phyloP scores from a whole-genome alignment of 2,888 invertebrate genomes.

The Drosophila emarginata region DNA sequence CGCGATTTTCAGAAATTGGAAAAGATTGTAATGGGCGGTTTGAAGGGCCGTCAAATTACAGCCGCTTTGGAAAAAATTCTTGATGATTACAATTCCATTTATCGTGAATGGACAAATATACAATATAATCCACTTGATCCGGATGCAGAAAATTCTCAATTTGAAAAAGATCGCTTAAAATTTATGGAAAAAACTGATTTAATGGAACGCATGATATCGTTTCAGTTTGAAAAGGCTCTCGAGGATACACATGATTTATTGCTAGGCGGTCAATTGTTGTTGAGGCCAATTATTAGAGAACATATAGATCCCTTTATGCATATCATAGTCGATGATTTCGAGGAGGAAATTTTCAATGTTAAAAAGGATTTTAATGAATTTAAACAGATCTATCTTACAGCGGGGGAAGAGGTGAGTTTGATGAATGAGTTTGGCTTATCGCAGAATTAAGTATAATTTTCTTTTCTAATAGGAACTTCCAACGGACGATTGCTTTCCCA shows the following conservation, averaged over 20 bases:
- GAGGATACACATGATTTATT: conserved; percentile 90
- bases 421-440: too few species aligned
- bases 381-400: conserved; percentile 75
- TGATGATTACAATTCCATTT: conserved; percentile 72
- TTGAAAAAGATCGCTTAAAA: conserved; percentile 85
- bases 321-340: conserved; percentile 86
- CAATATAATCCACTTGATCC: conserved; percentile 90
- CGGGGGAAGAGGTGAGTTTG: conserved; percentile 16
- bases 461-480: conserved; percentile 82
- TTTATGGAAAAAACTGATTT: conserved; percentile 87
- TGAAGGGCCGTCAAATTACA: conserved; percentile 86
- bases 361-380: conserved; percentile 86
- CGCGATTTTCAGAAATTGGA: conserved; percentile 93
- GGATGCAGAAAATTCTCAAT: conserved; percentile 86
- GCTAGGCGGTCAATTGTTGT: conserved; percentile 88
- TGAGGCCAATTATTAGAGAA: conserved; percentile 88
- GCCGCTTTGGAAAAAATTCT: conserved; percentile 83
- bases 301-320: conserved; percentile 88
- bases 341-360: conserved; percentile 86
- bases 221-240: conserved; percentile 91
- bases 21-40: conserved; percentile 90
- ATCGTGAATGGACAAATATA: conserved; percentile 83
- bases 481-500: conserved; percentile 88
- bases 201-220: conserved; percentile 90
- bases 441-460: not conserved